A percentile compares a stretch with the other conserved stretches of the same genome.
These are phyloP conservation scores for Cydia pomonella DNA, from an alignment of 1,140 invertebrate species.

Conservation along the genomic window DNA sequence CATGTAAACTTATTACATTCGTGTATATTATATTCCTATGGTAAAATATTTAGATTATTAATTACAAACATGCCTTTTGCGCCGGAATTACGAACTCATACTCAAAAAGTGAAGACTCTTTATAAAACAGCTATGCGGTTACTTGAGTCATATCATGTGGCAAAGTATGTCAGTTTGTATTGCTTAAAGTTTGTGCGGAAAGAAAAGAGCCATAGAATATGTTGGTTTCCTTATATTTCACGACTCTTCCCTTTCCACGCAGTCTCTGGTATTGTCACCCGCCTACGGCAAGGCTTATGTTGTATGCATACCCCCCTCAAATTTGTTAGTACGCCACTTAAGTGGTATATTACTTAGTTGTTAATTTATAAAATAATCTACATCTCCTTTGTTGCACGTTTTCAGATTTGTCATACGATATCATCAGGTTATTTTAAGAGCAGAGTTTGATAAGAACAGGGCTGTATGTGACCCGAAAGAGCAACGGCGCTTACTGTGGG, in stretches of 20 bases:
- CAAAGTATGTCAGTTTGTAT: conserved; percentile 47
- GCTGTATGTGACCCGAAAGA: conserved; percentile 58
- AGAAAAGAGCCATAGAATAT: too few species aligned
- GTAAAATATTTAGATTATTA: conserved; percentile 27
- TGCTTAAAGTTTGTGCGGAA: too few species aligned
- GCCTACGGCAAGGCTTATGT: too few species aligned
- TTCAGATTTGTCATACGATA: conserved; percentile 56
- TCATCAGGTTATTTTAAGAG: conserved; percentile 61
- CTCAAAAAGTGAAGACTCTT: conserved; percentile 66
- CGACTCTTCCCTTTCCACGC: too few species aligned
- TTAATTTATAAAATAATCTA: too few species aligned
- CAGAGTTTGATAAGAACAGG: conserved; percentile 60
- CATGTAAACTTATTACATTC: not conserved
- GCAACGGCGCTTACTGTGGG: conserved; percentile 56
- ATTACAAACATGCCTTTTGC: conserved; percentile 45
- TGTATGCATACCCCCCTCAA: too few species aligned
- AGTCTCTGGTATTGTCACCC: too few species aligned
- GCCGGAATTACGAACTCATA: conserved; percentile 59
- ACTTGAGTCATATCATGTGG: conserved; percentile 58
- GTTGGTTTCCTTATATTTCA: too few species aligned
- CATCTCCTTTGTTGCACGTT: conserved; percentile 2
- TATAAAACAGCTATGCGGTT: conserved; percentile 62
- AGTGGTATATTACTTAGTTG: too few species aligned
- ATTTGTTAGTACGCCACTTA: too few species aligned
- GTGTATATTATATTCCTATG: not conserved